Evolutionary conservation across 2,888 invertebrate species (phyloP).

Genomic region (Tridacna crocea): DNA sequence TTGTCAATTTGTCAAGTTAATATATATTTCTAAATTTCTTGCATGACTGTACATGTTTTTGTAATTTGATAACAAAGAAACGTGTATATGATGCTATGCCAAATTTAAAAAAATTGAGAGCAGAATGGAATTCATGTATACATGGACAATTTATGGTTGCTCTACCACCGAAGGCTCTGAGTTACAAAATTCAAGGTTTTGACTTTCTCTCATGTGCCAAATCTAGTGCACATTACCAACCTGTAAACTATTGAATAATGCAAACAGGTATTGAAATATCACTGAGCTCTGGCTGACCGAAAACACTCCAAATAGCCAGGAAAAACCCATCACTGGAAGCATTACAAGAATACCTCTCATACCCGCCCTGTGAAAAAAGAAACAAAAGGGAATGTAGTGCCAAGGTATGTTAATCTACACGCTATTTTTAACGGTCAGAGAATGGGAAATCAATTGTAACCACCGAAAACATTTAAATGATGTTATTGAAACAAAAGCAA

Average conservation of each 20-base stretch:
- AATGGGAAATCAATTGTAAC: neutral
- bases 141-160: neutral
- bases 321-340: conserved; percentile 38
- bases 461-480: neutral
- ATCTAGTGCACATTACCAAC: neutral
- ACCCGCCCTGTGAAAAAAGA: conserved; percentile 20
- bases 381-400: no score
- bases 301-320: conserved; percentile 45
- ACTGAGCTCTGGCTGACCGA: conserved; percentile 32
- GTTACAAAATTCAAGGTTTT: neutral
- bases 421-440: neutral
- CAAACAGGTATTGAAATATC: conserved; percentile 40
- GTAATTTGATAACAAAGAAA: no score
- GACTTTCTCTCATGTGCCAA: neutral
- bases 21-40: no score
- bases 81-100: no score
- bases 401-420: no score
- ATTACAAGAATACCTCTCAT: conserved; percentile 32
- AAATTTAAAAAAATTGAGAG: no score
- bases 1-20: no score
- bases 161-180: neutral
- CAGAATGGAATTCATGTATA: neutral
- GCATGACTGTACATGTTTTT: no score
- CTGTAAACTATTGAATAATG: conserved; percentile 36
- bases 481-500: neutral